These are phyloP conservation scores for Urechis unicinctus DNA, from an alignment of 2,888 invertebrate genomes.

Conservation along the genomic window DNA sequence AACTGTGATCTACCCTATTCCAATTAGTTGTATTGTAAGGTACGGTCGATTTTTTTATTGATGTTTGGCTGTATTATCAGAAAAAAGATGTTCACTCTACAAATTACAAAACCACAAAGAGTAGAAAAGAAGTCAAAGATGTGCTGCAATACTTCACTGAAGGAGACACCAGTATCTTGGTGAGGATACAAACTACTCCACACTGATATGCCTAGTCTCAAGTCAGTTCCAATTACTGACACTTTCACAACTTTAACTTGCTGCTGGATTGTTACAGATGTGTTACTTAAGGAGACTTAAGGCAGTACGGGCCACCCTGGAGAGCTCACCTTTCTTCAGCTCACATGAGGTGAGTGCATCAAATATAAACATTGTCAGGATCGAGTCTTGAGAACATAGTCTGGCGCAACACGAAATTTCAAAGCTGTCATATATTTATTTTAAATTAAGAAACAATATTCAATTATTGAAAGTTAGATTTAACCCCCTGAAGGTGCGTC, in stretches of 20 bases:
- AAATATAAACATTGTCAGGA: too few relatives aligned
- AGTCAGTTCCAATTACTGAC: neutral
- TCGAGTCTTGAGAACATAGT: too few relatives aligned
- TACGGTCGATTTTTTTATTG: too few relatives aligned
- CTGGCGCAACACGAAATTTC: too few relatives aligned
- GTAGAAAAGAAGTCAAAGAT: constrained; percentile 67
- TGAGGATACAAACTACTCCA: constrained; percentile 53
- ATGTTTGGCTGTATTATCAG: too few relatives aligned
- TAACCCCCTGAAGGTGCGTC: neutral
- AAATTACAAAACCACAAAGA: constrained; percentile 91
- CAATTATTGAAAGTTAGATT: neutral
- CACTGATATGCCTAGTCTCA: too few relatives aligned
- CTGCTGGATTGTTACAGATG: constrained; percentile 22
- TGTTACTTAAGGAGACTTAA: constrained; percentile 37
- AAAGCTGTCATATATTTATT: too few relatives aligned
- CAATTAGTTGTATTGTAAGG: too few relatives aligned
- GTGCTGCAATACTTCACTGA: constrained; percentile 76
- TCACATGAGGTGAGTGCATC: constrained; percentile 44
- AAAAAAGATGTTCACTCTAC: constrained; percentile 84
- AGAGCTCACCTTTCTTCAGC: constrained; percentile 37
- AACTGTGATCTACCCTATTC: too few relatives aligned
- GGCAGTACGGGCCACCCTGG: constrained; percentile 35
- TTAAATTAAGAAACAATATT: neutral
- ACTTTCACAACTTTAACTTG: neutral
- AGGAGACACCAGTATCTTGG: constrained; percentile 71